Percentiles rank a stretch among this genome's conserved stretches.
Conservation (phyloP, 1,140 invertebrate species). For the Zaprionus africanus region DNA sequence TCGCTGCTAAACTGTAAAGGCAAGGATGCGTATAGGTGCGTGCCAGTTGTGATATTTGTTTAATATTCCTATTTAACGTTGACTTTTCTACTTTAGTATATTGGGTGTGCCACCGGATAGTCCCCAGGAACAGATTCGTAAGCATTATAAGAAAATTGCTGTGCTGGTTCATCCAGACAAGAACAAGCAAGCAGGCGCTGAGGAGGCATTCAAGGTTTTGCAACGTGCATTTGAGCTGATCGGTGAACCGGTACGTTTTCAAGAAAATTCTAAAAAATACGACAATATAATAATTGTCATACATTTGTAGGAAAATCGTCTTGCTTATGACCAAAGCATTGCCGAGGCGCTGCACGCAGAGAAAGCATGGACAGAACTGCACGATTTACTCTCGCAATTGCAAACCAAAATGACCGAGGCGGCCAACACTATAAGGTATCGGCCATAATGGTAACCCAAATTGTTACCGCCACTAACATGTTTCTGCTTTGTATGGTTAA, state of each 20-base stretch:
- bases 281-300: not conserved
- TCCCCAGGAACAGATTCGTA: slow-evolving; percentile 96
- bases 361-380: slow-evolving; percentile 93
- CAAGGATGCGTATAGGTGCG: slow-evolving; percentile 95
- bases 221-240: slow-evolving; percentile 97
- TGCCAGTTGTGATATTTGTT: not conserved
- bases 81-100: slow-evolving; percentile 87
- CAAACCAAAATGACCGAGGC: slow-evolving; percentile 97
- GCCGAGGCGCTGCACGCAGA: slow-evolving; percentile 91
- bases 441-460: no score
- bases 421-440: slow-evolving; percentile 92
- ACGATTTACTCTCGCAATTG: slow-evolving; percentile 92
- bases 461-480: not conserved
- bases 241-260: slow-evolving; percentile 91
- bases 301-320: slow-evolving; percentile 89
- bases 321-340: slow-evolving; percentile 89
- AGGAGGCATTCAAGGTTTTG: slow-evolving; percentile 98
- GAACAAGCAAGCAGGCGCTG: slow-evolving; percentile 96
- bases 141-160: slow-evolving; percentile 96
- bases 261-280: not conserved
- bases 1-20: slow-evolving; percentile 95
- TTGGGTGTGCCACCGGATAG: slow-evolving; percentile 93
- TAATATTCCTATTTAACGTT: not conserved
- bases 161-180: slow-evolving; percentile 98
- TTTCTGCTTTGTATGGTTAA: not conserved